phyloP scores from a whole-genome alignment of 2,797 vertebrate species.

The Catharus ustulatus region DNA sequence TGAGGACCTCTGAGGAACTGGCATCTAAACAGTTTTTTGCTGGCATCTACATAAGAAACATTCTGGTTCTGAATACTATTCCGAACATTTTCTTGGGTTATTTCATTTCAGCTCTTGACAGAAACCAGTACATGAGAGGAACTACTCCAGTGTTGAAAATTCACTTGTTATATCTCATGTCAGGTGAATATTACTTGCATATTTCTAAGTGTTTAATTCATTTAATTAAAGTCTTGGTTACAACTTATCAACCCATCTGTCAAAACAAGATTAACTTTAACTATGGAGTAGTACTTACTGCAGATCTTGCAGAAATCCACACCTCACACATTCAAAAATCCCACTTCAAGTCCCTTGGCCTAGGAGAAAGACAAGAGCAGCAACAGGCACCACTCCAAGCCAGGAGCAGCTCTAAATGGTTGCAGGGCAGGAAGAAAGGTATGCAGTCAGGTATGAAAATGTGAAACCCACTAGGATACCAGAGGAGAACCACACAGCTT shows the following conservation, averaged over 20 bases:
- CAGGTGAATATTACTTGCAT: rapidly evolving
- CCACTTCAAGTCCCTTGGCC: neutral
- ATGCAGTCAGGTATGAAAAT: neutral
- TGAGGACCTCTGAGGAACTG: neutral
- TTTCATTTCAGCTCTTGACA: neutral
- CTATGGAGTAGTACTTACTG: neutral
- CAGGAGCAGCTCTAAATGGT: neutral
- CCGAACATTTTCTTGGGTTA: neutral
- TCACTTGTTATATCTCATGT: neutral
- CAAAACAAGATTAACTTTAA: neutral
- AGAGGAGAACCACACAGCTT: neutral
- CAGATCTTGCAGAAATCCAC: neutral
- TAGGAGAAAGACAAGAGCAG: neutral
- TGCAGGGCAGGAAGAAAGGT: neutral
- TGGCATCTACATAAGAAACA: neutral
- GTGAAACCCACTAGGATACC: neutral
- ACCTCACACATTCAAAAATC: neutral
- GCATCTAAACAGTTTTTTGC: neutral
- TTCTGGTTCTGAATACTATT: neutral
- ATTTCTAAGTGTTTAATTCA: neutral
- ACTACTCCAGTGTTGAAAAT: neutral
- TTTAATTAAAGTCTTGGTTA: neutral
- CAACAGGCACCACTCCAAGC: neutral
- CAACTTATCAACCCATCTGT: neutral
- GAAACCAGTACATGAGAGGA: neutral